Evolutionary conservation across 1,140 invertebrate species (phyloP), one percentile per base, ranked within the genome.

Genomic region (Drosophila sucinea): DNA sequence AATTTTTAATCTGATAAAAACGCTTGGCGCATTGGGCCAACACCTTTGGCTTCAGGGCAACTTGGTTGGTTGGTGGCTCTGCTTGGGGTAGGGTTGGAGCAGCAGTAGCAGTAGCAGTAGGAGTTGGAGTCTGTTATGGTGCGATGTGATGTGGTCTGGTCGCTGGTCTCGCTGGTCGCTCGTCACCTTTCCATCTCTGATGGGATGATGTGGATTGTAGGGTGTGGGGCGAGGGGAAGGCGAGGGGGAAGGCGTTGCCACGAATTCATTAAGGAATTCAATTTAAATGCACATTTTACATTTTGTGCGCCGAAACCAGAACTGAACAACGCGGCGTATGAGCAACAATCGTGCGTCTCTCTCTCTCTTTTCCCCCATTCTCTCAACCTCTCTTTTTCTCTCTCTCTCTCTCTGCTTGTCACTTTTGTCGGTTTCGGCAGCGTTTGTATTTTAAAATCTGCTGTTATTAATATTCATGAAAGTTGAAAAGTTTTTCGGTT

Each of bases 181-280:
- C 44, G 44, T 51, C 44, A 51, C 44, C 44, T 51, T 38, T 38
- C 44, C 44, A 51, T 51, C 23, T 51, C 44, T 27, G 44, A 51
- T 33, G 33, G 25, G 23, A 11, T 40, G 33, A 38, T 38, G 44
- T 23, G 17, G 44, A 6, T 47, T 3, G 2, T 7, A 10, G 8
- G 23, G 8, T 51, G 2, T 1, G 3, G 44, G 6, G 40, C 11
- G 6, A n/a, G 3, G 7, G 38, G 1, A 1, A 1, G 10, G 7
- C 2, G 0, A 11, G 40, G 44, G 44, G 44, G 44, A 51, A 27
- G 56, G 57, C 74, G 67, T 74, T 77, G 77, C 67, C 76, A 54
- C 74, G 77, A 77, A 80, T 80, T 80, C 71, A 80, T 80, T 74
- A 80, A 70, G 78, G 75, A 80, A 80, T 80, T 80, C 78, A 78